These are phyloP conservation scores for Neomonachus schauinslandi DNA, from an alignment of 2,113 vertebrate genomes.

Conservation along the genomic window DNA sequence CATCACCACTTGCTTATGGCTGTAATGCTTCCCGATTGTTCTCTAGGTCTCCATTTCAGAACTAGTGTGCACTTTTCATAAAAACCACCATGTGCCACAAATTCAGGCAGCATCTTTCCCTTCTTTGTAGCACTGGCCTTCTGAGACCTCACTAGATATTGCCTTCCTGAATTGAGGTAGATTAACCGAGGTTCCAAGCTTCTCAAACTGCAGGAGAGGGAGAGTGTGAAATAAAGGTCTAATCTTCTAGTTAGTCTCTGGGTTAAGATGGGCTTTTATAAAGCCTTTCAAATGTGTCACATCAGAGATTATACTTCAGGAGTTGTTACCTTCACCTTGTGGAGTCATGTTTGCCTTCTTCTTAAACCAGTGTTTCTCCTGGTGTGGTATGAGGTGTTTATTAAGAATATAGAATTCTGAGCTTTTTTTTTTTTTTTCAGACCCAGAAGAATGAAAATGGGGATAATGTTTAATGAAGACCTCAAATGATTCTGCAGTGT, in stretches of 20 bases:
- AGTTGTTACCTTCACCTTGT: not conserved
- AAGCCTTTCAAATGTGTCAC: not conserved
- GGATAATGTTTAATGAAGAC: not conserved
- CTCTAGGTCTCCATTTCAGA: constrained; percentile 9
- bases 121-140: not conserved
- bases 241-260: not conserved
- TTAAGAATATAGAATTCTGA: not conserved
- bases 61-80: not conserved
- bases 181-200: not conserved
- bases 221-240: not conserved
- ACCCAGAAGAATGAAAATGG: not conserved
- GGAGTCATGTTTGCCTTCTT: not conserved
- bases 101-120: not conserved
- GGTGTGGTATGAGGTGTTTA: not conserved
- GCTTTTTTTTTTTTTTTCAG: not conserved
- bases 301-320: not conserved
- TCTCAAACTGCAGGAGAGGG: not conserved
- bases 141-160: not conserved
- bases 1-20: not conserved
- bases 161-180: not conserved
- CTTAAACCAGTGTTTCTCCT: not conserved
- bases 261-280: not conserved
- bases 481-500: not conserved
- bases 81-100: not conserved
- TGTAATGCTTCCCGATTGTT: not conserved